Base-by-base conservation (phyloP, 2,888 invertebrate genomes). In the Archips crataeganus region DNA sequence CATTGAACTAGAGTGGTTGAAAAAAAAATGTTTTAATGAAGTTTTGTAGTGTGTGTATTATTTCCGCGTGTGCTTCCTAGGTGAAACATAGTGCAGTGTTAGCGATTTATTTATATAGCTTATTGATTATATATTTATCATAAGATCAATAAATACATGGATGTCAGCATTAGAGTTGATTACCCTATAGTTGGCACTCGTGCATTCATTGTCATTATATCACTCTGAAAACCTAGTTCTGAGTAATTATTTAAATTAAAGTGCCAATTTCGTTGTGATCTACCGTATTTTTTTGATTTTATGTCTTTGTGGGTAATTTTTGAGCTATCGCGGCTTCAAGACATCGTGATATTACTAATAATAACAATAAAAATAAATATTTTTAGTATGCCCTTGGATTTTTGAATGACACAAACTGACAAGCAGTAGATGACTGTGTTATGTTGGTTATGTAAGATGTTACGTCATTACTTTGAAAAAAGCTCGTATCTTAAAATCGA, bases 41-140 rank as follows among this genome's bases (percentile, higher is more conserved):
- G 69, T 76, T 76, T 72, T 77, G 59, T 47, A 74, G 79, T 76
- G 62, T 77, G 74, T 77, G 54, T 64, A 73, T 77, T 73, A 70
- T 71, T 67, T 49, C 54, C 49, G 49, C 64, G 75, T 74, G 71
- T 75, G 75, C 70, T 74, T 74, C 32, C n/a, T 71, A 61, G 65
- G 69, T 51, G 36, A 42, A 47, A 66, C 49, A 64, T 80, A 80
- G 79, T 78, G 79, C 75, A 76, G 77, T 78, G 76, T 79, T 81
- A 77, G 79, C 54, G 8, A 73, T 77, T 75, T 69, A 39, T 75
- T 62, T 76, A 76, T 76, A 76, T 76, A 73, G 74, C 60, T 74
- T 57, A 57, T 32, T 54, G 2, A 54, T 15, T 15, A 54, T 23
- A 39, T 39, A 23, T 23, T 23, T 39, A 54, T 13, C 49, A 57